Evolutionary conservation across 2,797 vertebrate species (phyloP), one percentile per base, ranked within the genome.

Genomic region (Mionectes olivaceus): DNA sequence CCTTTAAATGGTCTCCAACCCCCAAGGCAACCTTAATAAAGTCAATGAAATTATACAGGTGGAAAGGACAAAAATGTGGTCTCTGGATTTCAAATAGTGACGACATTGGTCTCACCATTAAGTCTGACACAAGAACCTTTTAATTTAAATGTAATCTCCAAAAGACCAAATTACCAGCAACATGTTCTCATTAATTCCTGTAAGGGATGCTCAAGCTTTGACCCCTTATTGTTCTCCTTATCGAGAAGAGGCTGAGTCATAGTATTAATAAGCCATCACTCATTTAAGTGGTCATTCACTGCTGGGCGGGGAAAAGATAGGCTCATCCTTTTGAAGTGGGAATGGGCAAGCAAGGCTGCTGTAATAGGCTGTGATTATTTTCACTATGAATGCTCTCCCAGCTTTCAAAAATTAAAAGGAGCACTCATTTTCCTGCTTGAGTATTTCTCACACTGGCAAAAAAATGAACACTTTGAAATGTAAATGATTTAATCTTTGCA

Each of bases 181-280:
- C 84, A 67, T 78, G 87, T 79, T 93, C 95, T 97, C 93, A 94
- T 95, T 97, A 94, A 97, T 99, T 99, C 98, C 98, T 97, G 98
- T 98, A 98, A 99, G 97, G 98, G 97, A 97, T 97, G 97, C 85
- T 91, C 93, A 94, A 90, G 84, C 76, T 97, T 97, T 98, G 98
- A 98, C 98, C 98, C 93, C 97, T 92, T 97, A 96, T 98, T 98
- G 94, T 83, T 87, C 93, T 95, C 53, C 92, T 85, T 97, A 97
- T 95, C 97, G 83, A 97, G 97, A 98, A 98, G 96, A 95, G 96
- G 94, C 96, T 97, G 96, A 97, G 97, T 99, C 98, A 98, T 91
- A 97, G 90, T 97, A 98, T 97, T 96, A 97, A 96, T 98, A 97
- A 98, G 97, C 98, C 98, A 98, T 98, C 98, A 97, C 96, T 98